Percentiles rank a stretch among this genome's conserved stretches.
Conservation (phyloP, 2,113 vertebrate species). For the Quiscalus mexicanus region DNA sequence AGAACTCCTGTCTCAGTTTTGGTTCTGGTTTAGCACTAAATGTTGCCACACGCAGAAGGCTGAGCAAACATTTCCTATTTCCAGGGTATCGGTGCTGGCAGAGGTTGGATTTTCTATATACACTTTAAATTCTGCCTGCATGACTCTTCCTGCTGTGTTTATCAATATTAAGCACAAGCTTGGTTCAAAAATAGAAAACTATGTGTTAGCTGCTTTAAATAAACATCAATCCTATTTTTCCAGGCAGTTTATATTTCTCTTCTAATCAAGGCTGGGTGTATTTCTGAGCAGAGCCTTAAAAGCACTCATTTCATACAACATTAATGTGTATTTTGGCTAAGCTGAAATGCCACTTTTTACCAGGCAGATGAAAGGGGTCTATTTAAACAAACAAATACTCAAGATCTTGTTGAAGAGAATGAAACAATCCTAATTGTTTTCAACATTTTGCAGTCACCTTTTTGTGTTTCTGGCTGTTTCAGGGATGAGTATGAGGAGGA, state of each 20-base stretch:
- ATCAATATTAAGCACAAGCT: not conserved
- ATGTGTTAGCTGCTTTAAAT: not conserved
- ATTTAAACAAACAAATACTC: not conserved
- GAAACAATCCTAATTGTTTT: not conserved
- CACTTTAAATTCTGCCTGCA: not conserved
- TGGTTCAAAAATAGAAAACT: not conserved
- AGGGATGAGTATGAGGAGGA: conserved; percentile 95
- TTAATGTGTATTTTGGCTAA: not conserved
- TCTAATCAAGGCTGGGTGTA: not conserved
- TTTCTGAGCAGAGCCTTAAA: not conserved
- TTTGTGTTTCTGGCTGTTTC: conserved; percentile 30
- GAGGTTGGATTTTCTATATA: not conserved
- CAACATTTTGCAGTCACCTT: rapidly evolving
- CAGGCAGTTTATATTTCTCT: not conserved
- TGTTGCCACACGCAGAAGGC: not conserved
- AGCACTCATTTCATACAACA: not conserved
- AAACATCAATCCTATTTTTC: not conserved
- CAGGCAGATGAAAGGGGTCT: not conserved
- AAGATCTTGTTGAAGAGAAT: too few relatives aligned
- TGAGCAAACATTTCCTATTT: not conserved
- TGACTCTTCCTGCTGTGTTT: not conserved
- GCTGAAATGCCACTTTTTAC: not conserved
- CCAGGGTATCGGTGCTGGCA: not conserved
- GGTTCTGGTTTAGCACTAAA: conserved; percentile 4
- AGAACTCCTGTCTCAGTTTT: not conserved